These are phyloP conservation scores for Asobara japonica DNA, from an alignment of 1,140 invertebrate genomes.

Conservation along the genomic window DNA sequence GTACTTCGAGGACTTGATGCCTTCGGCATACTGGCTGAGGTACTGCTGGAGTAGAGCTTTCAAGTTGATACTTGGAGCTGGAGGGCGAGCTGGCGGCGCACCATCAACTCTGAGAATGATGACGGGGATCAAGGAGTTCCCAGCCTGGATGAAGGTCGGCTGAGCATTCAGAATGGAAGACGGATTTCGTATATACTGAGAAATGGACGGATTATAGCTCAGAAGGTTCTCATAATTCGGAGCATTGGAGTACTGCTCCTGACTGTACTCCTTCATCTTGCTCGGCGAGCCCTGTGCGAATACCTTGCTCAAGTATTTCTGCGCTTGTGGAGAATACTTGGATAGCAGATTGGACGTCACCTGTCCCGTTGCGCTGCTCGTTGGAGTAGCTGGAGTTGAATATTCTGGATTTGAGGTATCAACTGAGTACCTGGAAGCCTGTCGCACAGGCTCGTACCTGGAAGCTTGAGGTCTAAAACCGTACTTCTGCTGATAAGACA, in stretches of 20 bases:
- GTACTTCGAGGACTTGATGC: constrained; percentile 45
- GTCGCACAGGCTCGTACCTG: constrained; percentile 13
- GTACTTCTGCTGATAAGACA: constrained; percentile 36
- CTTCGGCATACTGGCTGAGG: constrained; percentile 56
- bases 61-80: constrained; percentile 55
- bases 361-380: no score
- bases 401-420: constrained; percentile 54
- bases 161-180: constrained; percentile 61
- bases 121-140: constrained; percentile 61
- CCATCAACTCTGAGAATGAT: constrained; percentile 63
- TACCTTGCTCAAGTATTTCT: constrained; percentile 47
- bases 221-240: constrained; percentile 54
- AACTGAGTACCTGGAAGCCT: constrained; percentile 48
- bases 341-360: constrained; percentile 33
- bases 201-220: constrained; percentile 64
- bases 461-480: constrained; percentile 33
- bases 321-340: constrained; percentile 42
- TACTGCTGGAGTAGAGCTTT: constrained; percentile 62
- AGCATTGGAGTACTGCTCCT: constrained; percentile 39
- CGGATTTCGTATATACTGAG: constrained; percentile 62
- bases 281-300: constrained; percentile 26
- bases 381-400: constrained; percentile 26
- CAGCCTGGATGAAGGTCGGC: constrained; percentile 63
- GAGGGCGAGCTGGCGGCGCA: constrained; percentile 50
- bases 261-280: neutral